Base-by-base conservation (phyloP, 2,888 invertebrate species). In the Melanotus villosus region DNA sequence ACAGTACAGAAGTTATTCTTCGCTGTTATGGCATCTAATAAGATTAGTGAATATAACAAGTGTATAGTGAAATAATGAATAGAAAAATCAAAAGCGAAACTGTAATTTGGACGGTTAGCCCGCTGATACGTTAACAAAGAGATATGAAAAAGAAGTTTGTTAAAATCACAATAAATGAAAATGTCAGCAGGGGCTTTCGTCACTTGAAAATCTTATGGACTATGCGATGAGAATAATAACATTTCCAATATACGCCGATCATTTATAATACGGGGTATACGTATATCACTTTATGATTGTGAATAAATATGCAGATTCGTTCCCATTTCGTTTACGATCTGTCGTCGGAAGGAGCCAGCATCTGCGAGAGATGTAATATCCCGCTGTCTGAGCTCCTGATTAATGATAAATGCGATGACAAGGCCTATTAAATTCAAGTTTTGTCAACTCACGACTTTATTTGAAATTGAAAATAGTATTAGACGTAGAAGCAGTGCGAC, bases 311-410 rank as follows among this genome's bases (percentile, higher is more conserved):
- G 82, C 81, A 83, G 82, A 82, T 82, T 81, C 80, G 80, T 81
- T 81, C 79, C 79, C 81, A 80, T 81, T 82, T 81, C 80, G 81
- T 82, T 81, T 78, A 79, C 80, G 80, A 81, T 80, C 80, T 78
- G 78, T 76, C 79, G 78, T 76, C 82, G 81, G 82, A 81, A 81
- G 81, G 76, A 77, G 78, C 76, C 79, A 59, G 79, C 82, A 80
- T 82, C 82, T 82, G 79, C 81, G 80, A 81, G 82, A 82, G 82
- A 81, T 80, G 82, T 80, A 83, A 83, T 83, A 83, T 83, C 83
- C 83, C 83, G 81, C 81, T 82, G 83, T 83, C 82, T 82, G 80
- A 76, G 77, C 60, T 70, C 73, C 81, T 82, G 82, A 83, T 83
- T 83, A 83, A 83, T 82, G 83, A 83, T 82, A 80, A 76, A 81